phyloP scores from a whole-genome alignment of 2,797 vertebrate genomes.

The Propithecus deckenii region DNA sequence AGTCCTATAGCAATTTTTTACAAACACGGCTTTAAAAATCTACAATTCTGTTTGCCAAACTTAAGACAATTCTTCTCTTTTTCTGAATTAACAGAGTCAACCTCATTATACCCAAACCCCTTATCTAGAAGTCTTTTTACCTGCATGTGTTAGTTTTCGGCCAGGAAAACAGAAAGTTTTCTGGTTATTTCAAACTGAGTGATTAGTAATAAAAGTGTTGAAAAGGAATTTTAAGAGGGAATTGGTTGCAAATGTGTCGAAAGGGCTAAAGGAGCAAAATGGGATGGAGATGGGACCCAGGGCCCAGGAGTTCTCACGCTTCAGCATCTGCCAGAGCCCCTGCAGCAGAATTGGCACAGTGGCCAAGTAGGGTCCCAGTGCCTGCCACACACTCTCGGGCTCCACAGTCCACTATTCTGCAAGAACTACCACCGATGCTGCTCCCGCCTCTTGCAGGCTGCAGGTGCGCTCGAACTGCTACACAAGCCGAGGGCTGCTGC shows the following conservation, averaged over 20 bases:
- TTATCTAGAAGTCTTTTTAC: background rate
- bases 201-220: background rate
- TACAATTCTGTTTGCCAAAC: background rate
- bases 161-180: background rate
- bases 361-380: too few relatives aligned
- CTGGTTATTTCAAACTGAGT: background rate
- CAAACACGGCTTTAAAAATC: background rate
- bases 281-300: too few relatives aligned
- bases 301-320: background rate
- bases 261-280: background rate
- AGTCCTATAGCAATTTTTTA: background rate
- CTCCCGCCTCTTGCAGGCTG: fast-evolving
- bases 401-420: too few relatives aligned
- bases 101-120: background rate
- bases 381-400: too few relatives aligned
- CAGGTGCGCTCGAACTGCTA: fast-evolving
- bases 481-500: background rate
- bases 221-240: background rate
- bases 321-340: background rate
- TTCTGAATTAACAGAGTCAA: background rate
- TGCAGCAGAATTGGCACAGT: background rate
- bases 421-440: fast-evolving
- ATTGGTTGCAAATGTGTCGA: background rate
- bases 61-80: background rate
- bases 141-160: background rate